Conservation (phyloP, 1,140 invertebrate species). For the Cepaea nemoralis region DNA sequence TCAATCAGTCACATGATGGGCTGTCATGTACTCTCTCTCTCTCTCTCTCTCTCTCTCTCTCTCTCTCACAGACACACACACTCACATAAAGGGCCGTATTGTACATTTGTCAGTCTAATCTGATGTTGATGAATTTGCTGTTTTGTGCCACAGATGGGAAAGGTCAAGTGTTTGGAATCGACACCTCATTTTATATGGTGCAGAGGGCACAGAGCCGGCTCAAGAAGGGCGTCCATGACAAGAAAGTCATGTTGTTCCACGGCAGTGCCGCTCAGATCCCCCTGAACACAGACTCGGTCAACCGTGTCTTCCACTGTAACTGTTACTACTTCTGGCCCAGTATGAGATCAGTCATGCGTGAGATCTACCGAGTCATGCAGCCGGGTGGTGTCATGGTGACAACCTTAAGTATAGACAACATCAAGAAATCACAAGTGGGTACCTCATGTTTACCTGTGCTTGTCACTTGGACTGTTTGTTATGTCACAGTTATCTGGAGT, state of each 20-base stretch:
- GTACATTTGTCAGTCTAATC: neutral
- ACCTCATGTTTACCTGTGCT: too few relatives aligned
- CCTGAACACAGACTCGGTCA: constrained; percentile 51
- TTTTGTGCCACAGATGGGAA: constrained; percentile 50
- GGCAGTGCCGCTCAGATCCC: constrained; percentile 48
- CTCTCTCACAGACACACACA: too few relatives aligned
- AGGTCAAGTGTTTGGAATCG: constrained; percentile 58
- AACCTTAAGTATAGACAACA: constrained; percentile 36
- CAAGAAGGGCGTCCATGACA: constrained; percentile 37
- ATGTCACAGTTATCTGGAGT: too few relatives aligned
- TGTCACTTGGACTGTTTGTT: neutral
- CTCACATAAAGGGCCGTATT: too few relatives aligned
- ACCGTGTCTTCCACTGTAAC: constrained; percentile 60
- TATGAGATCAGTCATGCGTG: constrained; percentile 36
- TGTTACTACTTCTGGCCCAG: constrained; percentile 63
- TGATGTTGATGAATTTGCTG: neutral
- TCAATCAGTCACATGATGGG: too few relatives aligned
- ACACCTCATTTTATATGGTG: constrained; percentile 55
- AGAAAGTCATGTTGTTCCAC: constrained; percentile 51
- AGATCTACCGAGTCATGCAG: constrained; percentile 60
- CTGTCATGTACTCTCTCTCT: too few relatives aligned
- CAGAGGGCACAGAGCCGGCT: constrained; percentile 42
- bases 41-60: too few relatives aligned
- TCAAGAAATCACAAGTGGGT: constrained; percentile 11
- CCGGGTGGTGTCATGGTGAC: constrained; percentile 58